Base-by-base conservation (phyloP, 2,113 vertebrate genomes). In the Crocuta crocuta region DNA sequence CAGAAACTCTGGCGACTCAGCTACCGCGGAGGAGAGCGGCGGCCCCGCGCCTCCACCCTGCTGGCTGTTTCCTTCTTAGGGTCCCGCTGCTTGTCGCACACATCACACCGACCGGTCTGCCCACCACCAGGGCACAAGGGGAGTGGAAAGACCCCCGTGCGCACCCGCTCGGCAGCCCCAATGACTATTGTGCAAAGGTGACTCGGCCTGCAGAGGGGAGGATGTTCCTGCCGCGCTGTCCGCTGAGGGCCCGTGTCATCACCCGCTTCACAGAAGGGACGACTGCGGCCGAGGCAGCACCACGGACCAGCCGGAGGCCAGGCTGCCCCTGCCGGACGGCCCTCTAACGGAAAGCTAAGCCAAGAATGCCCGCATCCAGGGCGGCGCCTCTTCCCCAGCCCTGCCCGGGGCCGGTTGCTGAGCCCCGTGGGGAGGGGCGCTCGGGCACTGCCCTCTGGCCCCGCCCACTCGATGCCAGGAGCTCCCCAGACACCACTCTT, bases 121-220 rank as follows among this genome's bases (percentile, higher is more conserved):
- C 7, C 28, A 7, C 28, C 11, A 39, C 39, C 39, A 3, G 39
- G 17, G 1, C 0, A 8, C 45, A 66, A 2, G 7, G 5, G 1
- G 26, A 2, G 28, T 16, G 2, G 26, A 3, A 53, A 50, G 3
- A 11, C 15, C 73, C 13, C 26, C 55, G 55, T 55, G 24, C 12
- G 7, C 39, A 0, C 7, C 24, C 24, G 24, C 12, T 16, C 13
- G 3, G 24, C 7, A 4, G 71, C 24, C 13, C 43, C 39, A 15
- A 8, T 24, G 10, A 2, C 23, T 24, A 5, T 26, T 28, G 24
- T 28, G 73, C 12, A 16, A 43, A 28, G 43, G 4, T 7, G 13
- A 16, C 13, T 7, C 12, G 7, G 13, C 4, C 24, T 5, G 74
- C 26, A 16, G 24, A 17, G 43, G 15, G 26, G 43, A 48, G 74